Base-by-base conservation (phyloP, 2,888 invertebrate genomes). In the Entomobrya proxima region DNA sequence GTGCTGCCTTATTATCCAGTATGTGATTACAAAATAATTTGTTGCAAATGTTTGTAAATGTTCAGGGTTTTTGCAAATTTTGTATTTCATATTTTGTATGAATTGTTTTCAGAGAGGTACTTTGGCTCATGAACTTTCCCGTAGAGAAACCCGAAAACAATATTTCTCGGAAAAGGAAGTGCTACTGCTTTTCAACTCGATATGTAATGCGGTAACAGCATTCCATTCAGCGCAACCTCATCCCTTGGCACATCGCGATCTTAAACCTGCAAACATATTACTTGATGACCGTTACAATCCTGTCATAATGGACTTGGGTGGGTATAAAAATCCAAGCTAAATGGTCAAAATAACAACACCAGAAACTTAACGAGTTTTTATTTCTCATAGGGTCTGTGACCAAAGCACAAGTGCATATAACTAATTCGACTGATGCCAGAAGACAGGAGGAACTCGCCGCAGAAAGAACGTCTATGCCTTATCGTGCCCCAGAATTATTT, bases 401-500 rank as follows among this genome's bases (percentile, higher is more conserved):
- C 7, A 87, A 87, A 78, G 91, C 91, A 0, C 67, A 90, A 64
- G 78, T 91, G 6, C 94, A 95, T 92, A 92, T 95, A 30, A 94
- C 94, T 88, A 94, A 95, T 0, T 93, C 94, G 64, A 93, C 94
- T 52, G 95, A 95, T 89, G 95, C 95, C 0, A 95, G 95, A 90
- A 93, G 93, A 35, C 91, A 95, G 58, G 94, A 96, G 92, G 97
- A 97, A 91, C 92, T 94, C 75, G 97, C 97, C 0, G 96, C 95
- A 72, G 96, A 97, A 92, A 93, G 88, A 61, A 87, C 88, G 13
- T 96, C 96, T 30, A 97, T 97, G 95, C 95, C 96, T 2, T 98
- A 96, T 91, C 93, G 96, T 90, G 96, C 97, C 0, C 97, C 97
- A 0, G 97, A 97, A 92, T 92, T 98, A 74, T 98, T 97, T 91